Evolutionary conservation across 1,140 invertebrate genomes (phyloP).

Genomic region (Calephelis virginiensis): DNA sequence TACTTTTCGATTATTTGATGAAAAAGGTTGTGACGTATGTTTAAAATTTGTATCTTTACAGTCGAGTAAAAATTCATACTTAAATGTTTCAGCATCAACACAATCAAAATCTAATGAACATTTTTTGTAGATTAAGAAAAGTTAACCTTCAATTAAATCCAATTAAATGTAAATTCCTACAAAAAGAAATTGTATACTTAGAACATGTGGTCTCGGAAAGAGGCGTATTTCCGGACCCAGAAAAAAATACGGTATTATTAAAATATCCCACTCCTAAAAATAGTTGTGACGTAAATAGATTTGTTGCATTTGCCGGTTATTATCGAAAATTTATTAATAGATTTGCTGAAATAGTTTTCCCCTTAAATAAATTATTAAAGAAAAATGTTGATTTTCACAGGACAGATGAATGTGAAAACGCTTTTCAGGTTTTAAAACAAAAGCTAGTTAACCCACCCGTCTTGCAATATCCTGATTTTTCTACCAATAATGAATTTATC

Average conservation of each 20-base stretch:
- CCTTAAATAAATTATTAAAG: constrained; percentile 4
- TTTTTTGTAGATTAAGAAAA: constrained; percentile 24
- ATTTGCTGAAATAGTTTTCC: background rate
- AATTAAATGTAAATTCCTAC: too few relatives aligned
- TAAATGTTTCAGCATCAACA: constrained; percentile 7
- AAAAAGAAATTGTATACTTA: too few relatives aligned
- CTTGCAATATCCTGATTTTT: too few relatives aligned
- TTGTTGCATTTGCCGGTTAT: too few relatives aligned
- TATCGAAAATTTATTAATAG: too few relatives aligned
- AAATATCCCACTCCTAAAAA: background rate
- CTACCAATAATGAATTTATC: too few relatives aligned
- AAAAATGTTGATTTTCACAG: constrained; percentile 10
- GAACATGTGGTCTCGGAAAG: too few relatives aligned
- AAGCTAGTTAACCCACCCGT: background rate
- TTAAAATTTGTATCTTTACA: background rate
- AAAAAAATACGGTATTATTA: background rate
- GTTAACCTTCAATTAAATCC: too few relatives aligned
- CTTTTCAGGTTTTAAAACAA: background rate
- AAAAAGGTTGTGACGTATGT: too few relatives aligned
- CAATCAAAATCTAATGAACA: constrained; percentile 25
- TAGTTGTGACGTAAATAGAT: too few relatives aligned
- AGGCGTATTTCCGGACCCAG: too few relatives aligned
- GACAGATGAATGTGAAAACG: constrained; percentile 1
- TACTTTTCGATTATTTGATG: too few relatives aligned
- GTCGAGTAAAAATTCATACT: constrained; percentile 18